These are phyloP conservation scores for Okamejei kenojei DNA, from an alignment of 2,797 vertebrate genomes.

Conservation along the genomic window DNA sequence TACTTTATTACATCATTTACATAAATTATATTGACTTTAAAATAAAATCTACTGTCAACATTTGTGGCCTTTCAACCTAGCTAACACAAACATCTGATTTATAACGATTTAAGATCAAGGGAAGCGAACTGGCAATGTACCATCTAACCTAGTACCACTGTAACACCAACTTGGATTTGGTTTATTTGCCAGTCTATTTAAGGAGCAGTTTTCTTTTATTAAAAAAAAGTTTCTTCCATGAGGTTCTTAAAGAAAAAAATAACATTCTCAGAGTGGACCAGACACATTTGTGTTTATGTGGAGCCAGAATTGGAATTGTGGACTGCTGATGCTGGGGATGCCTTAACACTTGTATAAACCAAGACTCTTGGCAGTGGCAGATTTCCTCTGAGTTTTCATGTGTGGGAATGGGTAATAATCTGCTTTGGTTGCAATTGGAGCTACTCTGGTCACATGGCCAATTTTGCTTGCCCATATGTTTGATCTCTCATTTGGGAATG, in stretches of 20 bases:
- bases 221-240: background rate
- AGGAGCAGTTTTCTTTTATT: background rate
- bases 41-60: background rate
- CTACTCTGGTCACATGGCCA: background rate
- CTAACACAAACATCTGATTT: background rate
- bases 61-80: background rate
- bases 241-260: background rate
- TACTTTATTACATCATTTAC: background rate
- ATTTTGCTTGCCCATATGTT: conserved; percentile 16
- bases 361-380: conserved; percentile 13
- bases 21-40: background rate
- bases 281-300: background rate
- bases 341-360: conserved; percentile 5
- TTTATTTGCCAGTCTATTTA: background rate
- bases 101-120: background rate
- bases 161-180: background rate
- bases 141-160: background rate
- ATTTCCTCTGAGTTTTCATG: conserved; percentile 9
- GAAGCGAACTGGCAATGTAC: background rate
- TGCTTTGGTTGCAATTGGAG: background rate
- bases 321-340: background rate
- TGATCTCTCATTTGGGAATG: conserved; percentile 33
- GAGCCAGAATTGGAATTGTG: background rate
- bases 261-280: no score
- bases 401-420: conserved; percentile 36